Conservation (phyloP, 2,888 invertebrate species). For the Drosophila quinaria region DNA sequence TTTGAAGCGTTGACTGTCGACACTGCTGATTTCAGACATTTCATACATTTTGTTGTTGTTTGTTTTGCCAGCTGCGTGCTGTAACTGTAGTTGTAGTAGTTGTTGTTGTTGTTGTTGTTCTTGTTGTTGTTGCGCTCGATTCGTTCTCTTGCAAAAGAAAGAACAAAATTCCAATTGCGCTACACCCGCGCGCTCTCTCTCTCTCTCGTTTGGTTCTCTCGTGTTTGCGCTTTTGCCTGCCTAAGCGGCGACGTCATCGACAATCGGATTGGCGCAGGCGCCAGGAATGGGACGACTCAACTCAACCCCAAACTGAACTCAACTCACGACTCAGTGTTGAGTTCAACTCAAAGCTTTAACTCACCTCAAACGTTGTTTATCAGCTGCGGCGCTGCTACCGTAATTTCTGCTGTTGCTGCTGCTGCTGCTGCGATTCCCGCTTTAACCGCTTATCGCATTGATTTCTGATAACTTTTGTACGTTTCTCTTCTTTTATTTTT, state of each 20-base stretch:
- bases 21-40: neutral
- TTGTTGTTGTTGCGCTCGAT: constrained; percentile 33
- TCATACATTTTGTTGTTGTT: constrained; percentile 32
- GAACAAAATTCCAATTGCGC: constrained; percentile 14
- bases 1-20: constrained; percentile 34
- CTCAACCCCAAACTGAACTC: constrained; percentile 27
- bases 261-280: constrained; percentile 46
- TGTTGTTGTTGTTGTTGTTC: constrained; percentile 29
- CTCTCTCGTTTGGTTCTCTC: constrained; percentile 2
- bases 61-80: constrained; percentile 30
- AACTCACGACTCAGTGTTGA: constrained; percentile 38
- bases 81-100: constrained; percentile 30
- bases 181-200: constrained; percentile 12
- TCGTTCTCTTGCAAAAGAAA: constrained; percentile 41
- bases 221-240: constrained; percentile 68
- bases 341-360: constrained; percentile 56
- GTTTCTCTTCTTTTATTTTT: constrained; percentile 35
- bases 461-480: constrained; percentile 69
- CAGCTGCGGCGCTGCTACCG: constrained; percentile 57
- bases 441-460: constrained; percentile 70
- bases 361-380: constrained; percentile 62
- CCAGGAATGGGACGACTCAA: constrained; percentile 19
- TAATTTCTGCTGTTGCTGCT: constrained; percentile 14
- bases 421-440: constrained; percentile 43
- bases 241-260: constrained; percentile 49